phyloP scores from a whole-genome alignment of 2,797 vertebrate species.

The Ataeniobius toweri region DNA sequence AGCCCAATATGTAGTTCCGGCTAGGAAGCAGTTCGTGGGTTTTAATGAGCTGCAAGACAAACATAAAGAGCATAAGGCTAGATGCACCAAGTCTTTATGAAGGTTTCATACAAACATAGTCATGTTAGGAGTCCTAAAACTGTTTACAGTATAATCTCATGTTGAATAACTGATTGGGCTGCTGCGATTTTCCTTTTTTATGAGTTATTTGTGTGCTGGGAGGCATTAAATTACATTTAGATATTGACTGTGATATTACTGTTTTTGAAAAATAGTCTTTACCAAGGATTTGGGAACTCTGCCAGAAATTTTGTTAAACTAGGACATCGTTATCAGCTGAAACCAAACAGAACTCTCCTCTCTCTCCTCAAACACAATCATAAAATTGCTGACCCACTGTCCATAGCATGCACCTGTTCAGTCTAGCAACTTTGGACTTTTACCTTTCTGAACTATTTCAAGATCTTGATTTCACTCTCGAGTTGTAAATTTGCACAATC shows the following conservation, averaged over 20 bases:
- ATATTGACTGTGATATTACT: not conserved
- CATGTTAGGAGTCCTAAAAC: not conserved
- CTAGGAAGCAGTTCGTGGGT: constrained; percentile 91
- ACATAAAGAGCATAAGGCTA: constrained; percentile 15
- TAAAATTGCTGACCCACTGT: constrained; percentile 46
- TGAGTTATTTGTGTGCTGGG: not conserved
- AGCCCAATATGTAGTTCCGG: constrained; percentile 96
- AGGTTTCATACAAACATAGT: not conserved
- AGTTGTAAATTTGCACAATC: constrained; percentile 4
- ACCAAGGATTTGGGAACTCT: not conserved
- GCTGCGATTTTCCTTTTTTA: not conserved
- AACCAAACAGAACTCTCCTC: constrained; percentile 21
- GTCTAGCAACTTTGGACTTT: constrained; percentile 1
- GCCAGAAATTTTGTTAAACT: constrained; percentile 18
- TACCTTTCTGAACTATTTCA: constrained; percentile 16
- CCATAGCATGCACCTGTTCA: constrained; percentile 3
- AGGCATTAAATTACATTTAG: not conserved
- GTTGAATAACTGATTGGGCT: not conserved
- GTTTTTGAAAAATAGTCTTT: not conserved
- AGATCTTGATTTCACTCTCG: not conserved
- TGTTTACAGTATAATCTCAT: not conserved
- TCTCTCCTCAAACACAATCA: constrained; percentile 15
- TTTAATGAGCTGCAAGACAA: constrained; percentile 89
- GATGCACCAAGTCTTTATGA: not conserved
- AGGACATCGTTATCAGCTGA: constrained; percentile 56